Percentiles rank a stretch among this genome's conserved stretches.
phyloP scores from a whole-genome alignment of 2,113 vertebrate genomes.

The Vulpes lagopus region DNA sequence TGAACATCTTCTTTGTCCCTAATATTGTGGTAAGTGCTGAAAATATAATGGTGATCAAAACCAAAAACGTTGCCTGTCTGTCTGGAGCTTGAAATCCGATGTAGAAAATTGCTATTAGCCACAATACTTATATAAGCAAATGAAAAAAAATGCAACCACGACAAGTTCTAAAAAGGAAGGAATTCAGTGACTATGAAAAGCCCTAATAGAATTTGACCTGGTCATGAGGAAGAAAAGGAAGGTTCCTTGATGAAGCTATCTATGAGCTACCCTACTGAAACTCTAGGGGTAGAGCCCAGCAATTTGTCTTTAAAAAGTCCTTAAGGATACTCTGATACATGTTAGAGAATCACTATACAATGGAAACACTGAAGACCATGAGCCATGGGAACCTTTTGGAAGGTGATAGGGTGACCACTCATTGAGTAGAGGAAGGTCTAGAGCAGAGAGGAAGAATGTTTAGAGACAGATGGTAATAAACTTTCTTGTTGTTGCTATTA shows the following conservation, averaged over 20 bases:
- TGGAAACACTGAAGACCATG: not conserved
- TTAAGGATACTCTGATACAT: not conserved
- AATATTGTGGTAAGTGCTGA: not conserved
- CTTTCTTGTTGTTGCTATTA: not conserved
- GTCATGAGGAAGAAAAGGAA: not conserved
- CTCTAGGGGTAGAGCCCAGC: not conserved
- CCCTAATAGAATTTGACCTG: not conserved
- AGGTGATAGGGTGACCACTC: not conserved
- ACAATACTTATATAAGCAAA: not conserved
- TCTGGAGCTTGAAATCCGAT: not conserved
- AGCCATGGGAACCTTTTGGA: not conserved
- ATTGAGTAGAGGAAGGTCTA: not conserved
- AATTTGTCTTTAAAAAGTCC: not conserved
- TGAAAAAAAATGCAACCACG: not conserved
- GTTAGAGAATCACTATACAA: not conserved
- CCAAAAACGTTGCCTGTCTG: not conserved
- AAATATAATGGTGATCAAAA: not conserved
- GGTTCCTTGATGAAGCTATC: not conserved
- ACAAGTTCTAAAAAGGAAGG: not conserved
- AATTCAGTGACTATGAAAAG: not conserved
- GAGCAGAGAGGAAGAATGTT: not conserved
- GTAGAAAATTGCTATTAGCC: conserved; percentile 6
- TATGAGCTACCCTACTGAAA: not conserved
- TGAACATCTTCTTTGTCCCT: conserved; percentile 39
- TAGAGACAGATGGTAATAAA: not conserved